Percentiles rank a stretch among this genome's conserved stretches.
These are phyloP conservation scores for Caenorhabditis sp. DNA, from an alignment of 2,888 invertebrate species.

Conservation along the genomic window DNA sequence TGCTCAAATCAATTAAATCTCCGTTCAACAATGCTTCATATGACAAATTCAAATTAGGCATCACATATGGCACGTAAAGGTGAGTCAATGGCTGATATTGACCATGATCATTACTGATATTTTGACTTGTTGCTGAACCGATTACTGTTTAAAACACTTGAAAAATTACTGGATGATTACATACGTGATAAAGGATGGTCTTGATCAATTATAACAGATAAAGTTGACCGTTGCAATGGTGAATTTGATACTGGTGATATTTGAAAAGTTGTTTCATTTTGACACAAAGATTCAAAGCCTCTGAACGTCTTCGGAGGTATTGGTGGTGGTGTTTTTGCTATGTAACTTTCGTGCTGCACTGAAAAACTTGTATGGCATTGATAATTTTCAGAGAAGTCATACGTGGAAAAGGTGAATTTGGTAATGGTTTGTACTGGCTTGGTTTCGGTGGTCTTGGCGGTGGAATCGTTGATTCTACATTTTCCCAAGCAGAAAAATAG, in stretches of 20 bases:
- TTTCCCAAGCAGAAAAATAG: slow-evolving; percentile 17
- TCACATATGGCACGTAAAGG: slow-evolving; percentile 69
- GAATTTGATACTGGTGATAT: slow-evolving; percentile 31
- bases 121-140: neutral
- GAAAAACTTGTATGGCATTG: slow-evolving; percentile 14
- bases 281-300: neutral
- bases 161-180: slow-evolving; percentile 21
- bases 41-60: slow-evolving; percentile 50
- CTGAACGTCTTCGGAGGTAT: slow-evolving; percentile 37
- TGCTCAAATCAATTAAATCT: slow-evolving; percentile 77
- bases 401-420: slow-evolving; percentile 35
- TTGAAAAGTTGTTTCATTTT: neutral
- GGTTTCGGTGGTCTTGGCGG: slow-evolving; percentile 52
- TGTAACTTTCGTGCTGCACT: slow-evolving; percentile 23
- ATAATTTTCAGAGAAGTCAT: slow-evolving; percentile 16
- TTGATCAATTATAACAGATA: slow-evolving; percentile 3
- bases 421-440: slow-evolving; percentile 32
- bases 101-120: slow-evolving; percentile 28
- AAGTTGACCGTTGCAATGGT: slow-evolving; percentile 49
- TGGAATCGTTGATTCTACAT: neutral
- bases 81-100: slow-evolving; percentile 66
- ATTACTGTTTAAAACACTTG: too few species aligned
- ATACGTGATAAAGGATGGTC: slow-evolving; percentile 32
- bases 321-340: slow-evolving; percentile 35
- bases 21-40: slow-evolving; percentile 68